phyloP scores from a whole-genome alignment of 2,888 invertebrate genomes.

The Dynastes maya region DNA sequence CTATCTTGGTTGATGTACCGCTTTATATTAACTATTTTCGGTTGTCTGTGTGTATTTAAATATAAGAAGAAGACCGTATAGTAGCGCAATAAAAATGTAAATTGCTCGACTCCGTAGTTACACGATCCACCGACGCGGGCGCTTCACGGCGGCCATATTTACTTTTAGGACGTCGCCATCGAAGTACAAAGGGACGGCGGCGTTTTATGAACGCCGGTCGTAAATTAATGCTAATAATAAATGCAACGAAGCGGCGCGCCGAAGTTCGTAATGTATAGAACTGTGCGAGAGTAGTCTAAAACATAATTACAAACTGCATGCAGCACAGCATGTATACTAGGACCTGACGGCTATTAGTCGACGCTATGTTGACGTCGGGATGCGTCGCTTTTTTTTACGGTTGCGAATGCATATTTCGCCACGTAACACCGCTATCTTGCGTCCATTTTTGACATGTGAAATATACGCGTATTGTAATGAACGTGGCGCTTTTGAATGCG shows the following conservation, averaged over 20 bases:
- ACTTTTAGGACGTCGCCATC: background rate
- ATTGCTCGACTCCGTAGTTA: background rate
- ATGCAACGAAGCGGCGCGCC: background rate
- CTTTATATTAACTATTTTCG: slow-evolving; percentile 12
- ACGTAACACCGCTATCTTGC: background rate
- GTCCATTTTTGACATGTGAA: no score
- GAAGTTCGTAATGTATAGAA: background rate
- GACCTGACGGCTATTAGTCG: background rate
- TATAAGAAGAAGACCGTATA: background rate
- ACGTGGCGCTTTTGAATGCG: no score
- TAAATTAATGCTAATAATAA: slow-evolving; percentile 23
- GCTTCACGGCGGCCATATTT: background rate
- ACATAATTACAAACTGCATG: background rate
- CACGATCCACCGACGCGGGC: background rate
- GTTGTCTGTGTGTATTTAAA: background rate
- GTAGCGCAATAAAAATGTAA: slow-evolving; percentile 9
- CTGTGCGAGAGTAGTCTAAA: background rate
- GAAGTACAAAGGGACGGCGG: background rate
- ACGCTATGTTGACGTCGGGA: background rate
- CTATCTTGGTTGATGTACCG: background rate
- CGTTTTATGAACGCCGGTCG: slow-evolving; percentile 1
- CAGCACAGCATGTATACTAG: background rate
- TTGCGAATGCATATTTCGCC: background rate
- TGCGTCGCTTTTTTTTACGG: background rate
- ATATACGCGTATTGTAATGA: no score